Evolutionary conservation across 2,113 vertebrate genomes (phyloP).

Genomic region (Petromus typicus): DNA sequence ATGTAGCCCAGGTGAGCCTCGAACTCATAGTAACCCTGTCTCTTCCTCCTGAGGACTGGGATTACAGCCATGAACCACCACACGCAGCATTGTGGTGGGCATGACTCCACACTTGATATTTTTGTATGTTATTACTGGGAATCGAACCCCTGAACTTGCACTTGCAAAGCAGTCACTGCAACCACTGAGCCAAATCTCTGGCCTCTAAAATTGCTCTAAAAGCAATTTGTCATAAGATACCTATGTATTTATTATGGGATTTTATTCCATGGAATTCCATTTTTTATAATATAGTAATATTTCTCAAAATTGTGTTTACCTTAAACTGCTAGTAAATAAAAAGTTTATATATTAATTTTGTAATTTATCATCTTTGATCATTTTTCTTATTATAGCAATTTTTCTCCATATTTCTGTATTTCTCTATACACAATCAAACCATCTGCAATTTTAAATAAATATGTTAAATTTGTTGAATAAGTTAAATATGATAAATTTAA

Average conservation of each 20-base stretch:
- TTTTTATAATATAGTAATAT: background rate
- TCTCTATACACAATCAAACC: background rate
- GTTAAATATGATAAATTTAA: background rate
- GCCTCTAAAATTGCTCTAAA: no score
- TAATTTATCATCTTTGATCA: background rate
- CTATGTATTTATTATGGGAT: background rate
- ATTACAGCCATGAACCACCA: no score
- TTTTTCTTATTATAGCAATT: constrained; percentile 15
- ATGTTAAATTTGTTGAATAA: background rate
- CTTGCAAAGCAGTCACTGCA: no score
- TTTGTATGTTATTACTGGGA: no score
- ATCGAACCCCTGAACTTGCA: no score
- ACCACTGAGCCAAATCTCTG: no score
- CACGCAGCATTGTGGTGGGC: no score
- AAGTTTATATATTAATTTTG: constrained; percentile 47
- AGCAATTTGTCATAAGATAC: background rate
- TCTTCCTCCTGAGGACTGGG: no score
- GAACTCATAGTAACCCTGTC: no score
- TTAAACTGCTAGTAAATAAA: constrained; percentile 8
- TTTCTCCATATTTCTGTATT: background rate
- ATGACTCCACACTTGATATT: no score
- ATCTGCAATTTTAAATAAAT: constrained; percentile 40
- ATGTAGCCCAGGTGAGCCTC: no score
- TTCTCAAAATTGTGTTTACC: constrained; percentile 41
- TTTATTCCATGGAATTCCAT: constrained; percentile 21